Percentiles rank a stretch among this genome's conserved stretches.
phyloP scores from a whole-genome alignment of 2,113 vertebrate species.

The Amia ocellicauda region DNA sequence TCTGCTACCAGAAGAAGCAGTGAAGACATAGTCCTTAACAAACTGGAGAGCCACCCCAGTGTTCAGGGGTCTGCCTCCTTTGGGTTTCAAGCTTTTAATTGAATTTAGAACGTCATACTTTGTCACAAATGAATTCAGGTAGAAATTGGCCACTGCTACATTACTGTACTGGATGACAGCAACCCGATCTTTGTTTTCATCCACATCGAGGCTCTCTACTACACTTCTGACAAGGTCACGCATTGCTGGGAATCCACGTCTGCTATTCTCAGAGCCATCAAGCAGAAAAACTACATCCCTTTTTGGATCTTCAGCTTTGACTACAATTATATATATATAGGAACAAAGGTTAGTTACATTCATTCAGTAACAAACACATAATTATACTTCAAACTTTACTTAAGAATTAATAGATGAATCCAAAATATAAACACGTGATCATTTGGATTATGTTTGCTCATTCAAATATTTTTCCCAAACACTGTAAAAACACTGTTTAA shows the following conservation, averaged over 20 bases:
- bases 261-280: conserved; percentile 55
- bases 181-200: conserved; percentile 38
- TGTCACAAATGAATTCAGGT: conserved; percentile 44
- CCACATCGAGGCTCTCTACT: conserved; percentile 40
- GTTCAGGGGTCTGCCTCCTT: conserved; percentile 44
- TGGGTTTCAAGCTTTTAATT: conserved; percentile 37
- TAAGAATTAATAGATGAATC: too few relatives aligned
- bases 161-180: conserved; percentile 49
- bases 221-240: conserved; percentile 41
- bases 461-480: too few relatives aligned
- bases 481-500: too few relatives aligned
- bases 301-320: conserved; percentile 27
- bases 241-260: conserved; percentile 43
- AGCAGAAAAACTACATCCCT: conserved; percentile 57
- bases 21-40: conserved; percentile 42
- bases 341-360: conserved; percentile 1
- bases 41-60: conserved; percentile 41
- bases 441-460: too few relatives aligned
- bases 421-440: too few relatives aligned
- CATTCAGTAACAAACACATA: not conserved
- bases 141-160: conserved; percentile 41
- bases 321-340: conserved; percentile 22
- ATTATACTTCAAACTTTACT: not conserved
- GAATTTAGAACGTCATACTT: conserved; percentile 38
- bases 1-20: conserved; percentile 40